Percentiles rank a stretch among this genome's conserved stretches.
Evolutionary conservation across 2,888 invertebrate species (phyloP).

Genomic region (Urechis unicinctus): DNA sequence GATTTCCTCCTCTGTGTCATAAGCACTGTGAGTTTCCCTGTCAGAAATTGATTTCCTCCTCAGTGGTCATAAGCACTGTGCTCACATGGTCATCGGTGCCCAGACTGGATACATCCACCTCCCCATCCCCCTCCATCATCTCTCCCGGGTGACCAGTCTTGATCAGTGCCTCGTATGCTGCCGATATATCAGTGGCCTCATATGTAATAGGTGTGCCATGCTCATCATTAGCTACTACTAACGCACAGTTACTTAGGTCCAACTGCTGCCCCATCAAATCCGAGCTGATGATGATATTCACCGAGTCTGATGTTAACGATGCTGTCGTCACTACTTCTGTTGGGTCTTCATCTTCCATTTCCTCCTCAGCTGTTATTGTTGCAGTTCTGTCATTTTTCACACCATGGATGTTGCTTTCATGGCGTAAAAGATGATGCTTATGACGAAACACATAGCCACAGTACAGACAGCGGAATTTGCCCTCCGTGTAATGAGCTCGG

Average conservation of each 20-base stretch:
- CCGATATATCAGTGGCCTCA: conserved; percentile 30
- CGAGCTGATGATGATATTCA: conserved; percentile 4
- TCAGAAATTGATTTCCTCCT: neutral
- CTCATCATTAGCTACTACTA: conserved; percentile 9
- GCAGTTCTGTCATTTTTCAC: conserved; percentile 14
- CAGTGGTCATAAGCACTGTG: neutral
- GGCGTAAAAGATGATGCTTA: conserved; percentile 43
- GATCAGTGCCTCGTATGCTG: conserved; percentile 4
- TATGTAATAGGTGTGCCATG: conserved; percentile 20
- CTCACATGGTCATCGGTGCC: neutral
- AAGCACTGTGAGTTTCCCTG: too few species aligned
- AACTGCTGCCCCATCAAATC: too few species aligned
- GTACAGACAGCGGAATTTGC: conserved; percentile 33
- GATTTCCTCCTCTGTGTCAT: too few species aligned
- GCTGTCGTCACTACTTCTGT: too few species aligned
- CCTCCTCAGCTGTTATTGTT: neutral
- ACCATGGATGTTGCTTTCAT: conserved; percentile 34
- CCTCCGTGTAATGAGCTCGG: conserved; percentile 32
- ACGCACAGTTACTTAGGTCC: too few species aligned
- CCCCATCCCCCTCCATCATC: neutral
- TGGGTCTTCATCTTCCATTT: neutral
- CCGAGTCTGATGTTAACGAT: too few species aligned
- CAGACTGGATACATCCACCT: too few species aligned
- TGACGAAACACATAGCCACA: conserved; percentile 42
- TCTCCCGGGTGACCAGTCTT: neutral